Conservation (phyloP, 2,888 invertebrate species). For the Drosophila falleni region DNA sequence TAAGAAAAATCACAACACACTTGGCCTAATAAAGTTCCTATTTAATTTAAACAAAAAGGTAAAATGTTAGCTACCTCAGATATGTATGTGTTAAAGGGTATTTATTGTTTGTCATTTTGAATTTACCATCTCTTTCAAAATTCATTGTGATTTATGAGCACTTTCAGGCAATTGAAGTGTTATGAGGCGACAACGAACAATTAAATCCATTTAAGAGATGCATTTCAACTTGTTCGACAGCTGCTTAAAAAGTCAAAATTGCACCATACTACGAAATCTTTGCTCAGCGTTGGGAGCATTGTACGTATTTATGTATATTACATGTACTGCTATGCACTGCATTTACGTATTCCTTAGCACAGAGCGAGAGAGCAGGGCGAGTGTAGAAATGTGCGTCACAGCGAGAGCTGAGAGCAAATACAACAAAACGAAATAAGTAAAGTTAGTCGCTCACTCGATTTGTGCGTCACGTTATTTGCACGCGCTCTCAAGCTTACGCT, state of each 20-base stretch:
- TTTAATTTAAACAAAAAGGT: no score
- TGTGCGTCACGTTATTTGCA: constrained; percentile 48
- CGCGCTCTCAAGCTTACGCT: constrained; percentile 9
- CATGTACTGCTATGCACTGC: neutral
- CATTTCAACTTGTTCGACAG: constrained; percentile 30
- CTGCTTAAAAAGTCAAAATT: constrained; percentile 50
- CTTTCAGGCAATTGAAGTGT: constrained; percentile 14
- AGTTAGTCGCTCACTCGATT: constrained; percentile 14
- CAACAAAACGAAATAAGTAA: constrained; percentile 22
- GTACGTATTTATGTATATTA: constrained; percentile 29
- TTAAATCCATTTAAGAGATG: constrained; percentile 33
- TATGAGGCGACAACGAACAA: constrained; percentile 27
- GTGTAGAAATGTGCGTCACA: constrained; percentile 50
- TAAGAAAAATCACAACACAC: no score
- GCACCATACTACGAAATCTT: constrained; percentile 53
- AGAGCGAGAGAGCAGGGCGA: constrained; percentile 10
- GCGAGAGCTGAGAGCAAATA: constrained; percentile 22
- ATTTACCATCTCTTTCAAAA: constrained; percentile 3
- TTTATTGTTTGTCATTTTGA: neutral
- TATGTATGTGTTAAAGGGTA: constrained; percentile 6
- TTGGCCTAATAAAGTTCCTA: no score
- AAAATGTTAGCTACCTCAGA: no score
- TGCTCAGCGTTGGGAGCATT: constrained; percentile 37
- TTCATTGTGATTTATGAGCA: constrained; percentile 14
- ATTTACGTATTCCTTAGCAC: constrained; percentile 6